Evolutionary conservation across 2,888 invertebrate genomes (phyloP).

Genomic region (Clepsis dumicolana): DNA sequence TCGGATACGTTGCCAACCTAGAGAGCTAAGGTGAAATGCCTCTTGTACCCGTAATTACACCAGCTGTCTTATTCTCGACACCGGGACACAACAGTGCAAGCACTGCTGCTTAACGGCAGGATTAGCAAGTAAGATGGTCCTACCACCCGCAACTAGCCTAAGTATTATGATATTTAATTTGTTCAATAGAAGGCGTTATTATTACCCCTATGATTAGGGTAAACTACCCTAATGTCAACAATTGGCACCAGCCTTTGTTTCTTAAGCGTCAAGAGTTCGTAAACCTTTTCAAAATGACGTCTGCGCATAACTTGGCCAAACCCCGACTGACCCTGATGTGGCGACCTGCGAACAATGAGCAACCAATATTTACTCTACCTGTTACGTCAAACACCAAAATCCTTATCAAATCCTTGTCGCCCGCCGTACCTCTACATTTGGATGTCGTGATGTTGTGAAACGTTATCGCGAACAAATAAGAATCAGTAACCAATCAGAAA

Average conservation of each 20-base stretch:
- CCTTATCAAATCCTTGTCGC: slow-evolving; percentile 20
- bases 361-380: slow-evolving; percentile 4
- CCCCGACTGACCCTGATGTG: not conserved
- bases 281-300: not conserved
- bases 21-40: too few species aligned
- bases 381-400: not conserved
- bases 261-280: slow-evolving; percentile 4
- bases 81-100: too few species aligned
- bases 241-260: not conserved
- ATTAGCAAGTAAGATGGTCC: too few species aligned
- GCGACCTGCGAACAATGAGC: not conserved
- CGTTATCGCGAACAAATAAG: slow-evolving; percentile 10
- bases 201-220: too few species aligned
- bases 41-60: too few species aligned
- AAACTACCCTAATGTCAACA: too few species aligned
- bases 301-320: not conserved
- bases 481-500: slow-evolving; percentile 19
- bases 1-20: too few species aligned
- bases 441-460: not conserved
- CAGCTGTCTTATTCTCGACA: too few species aligned
- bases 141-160: too few species aligned
- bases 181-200: too few species aligned
- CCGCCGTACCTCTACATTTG: slow-evolving; percentile 12
- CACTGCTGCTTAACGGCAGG: too few species aligned
- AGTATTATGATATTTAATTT: too few species aligned